Evolutionary conservation across 2,113 vertebrate species (phyloP).

Genomic region (Ptychochromis oligacanthus): DNA sequence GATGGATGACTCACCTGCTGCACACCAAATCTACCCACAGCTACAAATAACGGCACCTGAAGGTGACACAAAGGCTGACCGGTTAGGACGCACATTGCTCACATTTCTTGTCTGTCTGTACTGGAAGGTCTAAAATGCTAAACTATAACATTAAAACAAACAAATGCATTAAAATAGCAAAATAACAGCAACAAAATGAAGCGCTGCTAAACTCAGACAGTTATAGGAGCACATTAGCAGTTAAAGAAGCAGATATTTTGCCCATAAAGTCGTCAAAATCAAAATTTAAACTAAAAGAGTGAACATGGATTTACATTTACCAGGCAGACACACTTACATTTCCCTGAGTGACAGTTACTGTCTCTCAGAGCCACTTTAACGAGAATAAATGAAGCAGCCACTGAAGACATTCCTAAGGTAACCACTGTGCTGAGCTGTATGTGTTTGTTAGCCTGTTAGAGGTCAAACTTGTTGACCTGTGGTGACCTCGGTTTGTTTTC

Average conservation of each 20-base stretch:
- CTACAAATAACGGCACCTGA: too few species aligned
- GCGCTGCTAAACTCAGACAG: not conserved
- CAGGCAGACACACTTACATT: too few species aligned
- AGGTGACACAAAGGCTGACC: not conserved
- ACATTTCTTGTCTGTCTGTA: not conserved
- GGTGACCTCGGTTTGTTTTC: not conserved
- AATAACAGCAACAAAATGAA: not conserved
- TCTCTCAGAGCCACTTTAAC: not conserved
- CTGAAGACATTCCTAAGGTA: not conserved
- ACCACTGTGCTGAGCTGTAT: not conserved
- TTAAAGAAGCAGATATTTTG: not conserved
- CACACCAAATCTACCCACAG: too few species aligned
- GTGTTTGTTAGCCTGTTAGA: not conserved
- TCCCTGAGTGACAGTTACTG: too few species aligned
- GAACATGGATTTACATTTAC: too few species aligned
- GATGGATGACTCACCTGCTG: not conserved
- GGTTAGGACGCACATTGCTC: not conserved
- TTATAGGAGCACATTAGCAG: too few species aligned
- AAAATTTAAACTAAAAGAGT: not conserved
- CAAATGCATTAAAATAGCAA: not conserved
- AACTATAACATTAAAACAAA: not conserved
- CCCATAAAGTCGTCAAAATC: not conserved
- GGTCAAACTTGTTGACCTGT: constrained; percentile 33
- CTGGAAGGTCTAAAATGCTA: too few species aligned
- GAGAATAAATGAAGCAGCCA: not conserved